Evolutionary conservation across 1,140 invertebrate species (phyloP), one percentile per base, ranked within the genome.

Genomic region (Aphelinus certus): DNA sequence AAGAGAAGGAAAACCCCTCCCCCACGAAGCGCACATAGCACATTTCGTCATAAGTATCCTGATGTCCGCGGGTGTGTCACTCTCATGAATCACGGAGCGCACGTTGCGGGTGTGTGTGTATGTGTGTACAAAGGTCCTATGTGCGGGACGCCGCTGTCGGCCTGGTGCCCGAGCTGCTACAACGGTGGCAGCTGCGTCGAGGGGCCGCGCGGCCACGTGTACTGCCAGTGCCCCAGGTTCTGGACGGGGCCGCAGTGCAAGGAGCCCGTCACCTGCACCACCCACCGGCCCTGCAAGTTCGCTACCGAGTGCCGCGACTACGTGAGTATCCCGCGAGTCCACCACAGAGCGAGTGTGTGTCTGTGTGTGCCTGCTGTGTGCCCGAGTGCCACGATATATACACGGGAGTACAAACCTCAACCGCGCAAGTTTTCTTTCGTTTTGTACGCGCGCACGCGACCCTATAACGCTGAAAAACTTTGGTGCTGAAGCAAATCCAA

Each of bases 151-250:
- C 60, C 80, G 10, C 55, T 78, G 51, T 78, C 80, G 42, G 79
- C 79, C 58, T 79, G 80, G 80, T 85, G 83, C 58, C 66, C 80
- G 66, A 89, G 89, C 7, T 94, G 93, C 82, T 79, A 85, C 76
- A 92, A 93, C 82, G 89, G 89, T 9, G 92, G 91, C 45, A 87
- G 83, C 45, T 93, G 92, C 81, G 81, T 88, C 49, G 90, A 92
- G 80, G 84, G 86, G 7, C 81, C 88, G 51, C 88, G 89, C 76
- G 85, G 84, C n/a, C 90, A 88, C 77, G 81, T 81, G 43, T 26
- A 26, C 26, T 92, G 91, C 79, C 79, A 82, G 2, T 92, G 91
- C 77, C 80, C 86, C 5, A 84, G 88, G 62, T 91, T 91, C 46
- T 93, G 89, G 82, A 90, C 88, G 62, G 92, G 92, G 46, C 62